phyloP scores from a whole-genome alignment of 1,140 invertebrate genomes.

The Lucilia cuprina region DNA sequence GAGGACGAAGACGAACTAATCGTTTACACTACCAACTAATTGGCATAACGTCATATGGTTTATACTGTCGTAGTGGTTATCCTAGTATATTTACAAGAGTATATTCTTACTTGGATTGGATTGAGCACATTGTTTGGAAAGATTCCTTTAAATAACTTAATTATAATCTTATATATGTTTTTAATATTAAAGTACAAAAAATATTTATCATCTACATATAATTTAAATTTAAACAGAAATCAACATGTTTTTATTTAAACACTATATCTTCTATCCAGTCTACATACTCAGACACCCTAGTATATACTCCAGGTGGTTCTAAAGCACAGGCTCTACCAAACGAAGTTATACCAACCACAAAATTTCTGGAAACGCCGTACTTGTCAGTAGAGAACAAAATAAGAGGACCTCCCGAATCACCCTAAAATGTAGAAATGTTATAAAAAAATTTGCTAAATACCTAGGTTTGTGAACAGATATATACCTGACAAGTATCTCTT shows the following conservation, averaged over 20 bases:
- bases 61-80: slow-evolving; percentile 59
- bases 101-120: slow-evolving; percentile 64
- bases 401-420: slow-evolving; percentile 43
- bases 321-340: slow-evolving; percentile 59
- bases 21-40: slow-evolving; percentile 56
- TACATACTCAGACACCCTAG: slow-evolving; percentile 65
- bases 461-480: no score
- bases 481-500: slow-evolving; percentile 42
- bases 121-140: slow-evolving; percentile 61
- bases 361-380: slow-evolving; percentile 59
- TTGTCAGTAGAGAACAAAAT: background rate
- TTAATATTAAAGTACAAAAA: background rate
- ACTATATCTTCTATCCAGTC: slow-evolving; percentile 68
- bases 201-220: background rate
- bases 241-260: slow-evolving; percentile 48
- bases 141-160: background rate
- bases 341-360: slow-evolving; percentile 63
- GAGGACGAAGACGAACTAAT: slow-evolving; percentile 52
- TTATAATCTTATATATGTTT: background rate
- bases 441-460: background rate
- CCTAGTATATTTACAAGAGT: slow-evolving; percentile 66
- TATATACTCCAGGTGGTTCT: slow-evolving; percentile 64
- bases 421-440: slow-evolving; percentile 33
- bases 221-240: no score
- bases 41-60: slow-evolving; percentile 60